Evolutionary conservation across 2,113 vertebrate species (phyloP), one percentile per base, ranked within the genome.

Genomic region (Cynoglossus semilaevis): DNA sequence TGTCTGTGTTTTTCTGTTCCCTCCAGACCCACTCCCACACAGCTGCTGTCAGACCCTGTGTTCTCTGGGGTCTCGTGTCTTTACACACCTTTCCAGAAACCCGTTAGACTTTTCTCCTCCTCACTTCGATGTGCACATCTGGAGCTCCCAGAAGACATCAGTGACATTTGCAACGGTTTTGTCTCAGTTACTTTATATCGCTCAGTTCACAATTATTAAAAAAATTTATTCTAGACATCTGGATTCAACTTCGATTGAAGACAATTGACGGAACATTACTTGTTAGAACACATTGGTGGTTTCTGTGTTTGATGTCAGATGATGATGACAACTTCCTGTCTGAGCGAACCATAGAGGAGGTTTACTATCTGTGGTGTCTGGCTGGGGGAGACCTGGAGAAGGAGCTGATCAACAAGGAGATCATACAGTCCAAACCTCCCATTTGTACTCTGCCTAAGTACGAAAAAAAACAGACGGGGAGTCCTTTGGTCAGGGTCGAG

Each of bases 341-440:
- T 1, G 95, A 98, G 88, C 90, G 97, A 70, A 92, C 93, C 72
- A 91, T 99, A 73, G 92, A 98, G 73, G 97, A 98, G 79, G 93
- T 99, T 19, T 97, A 98, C 90, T 90, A 99, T 83, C 92, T 99
- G 70, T 98, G 97, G 97, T 98, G 96, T 86, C 89, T 99, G 81
- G 97, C 97, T 44, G 97, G 97, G 61, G 97, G 97, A 75, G 97
- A 99, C 86, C 87, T 98, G 77, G 97, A 99, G 84, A 99, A 97
- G 81, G 97, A 99, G 55, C 93, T 99, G 68, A 92, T 93, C 77
- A 97, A 95, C 85, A 96, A 98, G 81, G 97, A 92, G 84, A 99
- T 99, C 51, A 98, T 99, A 87, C 92, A 92, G 65, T 96, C 96
- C 57, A 99, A 99, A 81, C 95, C 97, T 60, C 94, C 97, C 9